Percentiles rank a stretch among this genome's conserved stretches.
phyloP scores from a whole-genome alignment of 2,113 vertebrate species.

The Pteruthius melanotis region DNA sequence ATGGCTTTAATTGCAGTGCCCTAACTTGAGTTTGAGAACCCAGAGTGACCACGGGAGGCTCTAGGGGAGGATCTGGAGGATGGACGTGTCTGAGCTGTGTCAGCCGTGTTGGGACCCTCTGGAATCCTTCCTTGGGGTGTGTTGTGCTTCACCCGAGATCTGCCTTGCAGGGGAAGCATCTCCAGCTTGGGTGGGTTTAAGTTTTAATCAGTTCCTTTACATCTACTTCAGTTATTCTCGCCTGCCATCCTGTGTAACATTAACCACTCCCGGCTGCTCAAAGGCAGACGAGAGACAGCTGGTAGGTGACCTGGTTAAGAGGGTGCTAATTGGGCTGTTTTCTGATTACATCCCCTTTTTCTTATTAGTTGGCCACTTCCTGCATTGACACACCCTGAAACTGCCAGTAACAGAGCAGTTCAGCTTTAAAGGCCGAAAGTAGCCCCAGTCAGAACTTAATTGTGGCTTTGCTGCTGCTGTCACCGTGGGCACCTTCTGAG shows the following conservation, averaged over 20 bases:
- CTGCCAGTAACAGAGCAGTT: fast-evolving
- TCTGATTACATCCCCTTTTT: neutral
- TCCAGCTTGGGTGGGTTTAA: neutral
- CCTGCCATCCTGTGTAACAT: neutral
- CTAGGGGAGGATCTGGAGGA: neutral
- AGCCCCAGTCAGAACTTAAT: fast-evolving
- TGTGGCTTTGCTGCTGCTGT: neutral
- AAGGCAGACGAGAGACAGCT: neutral
- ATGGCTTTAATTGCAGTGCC: neutral
- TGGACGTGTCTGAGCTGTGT: neutral
- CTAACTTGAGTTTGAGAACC: neutral
- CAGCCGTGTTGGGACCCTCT: fast-evolving
- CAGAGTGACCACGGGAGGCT: fast-evolving
- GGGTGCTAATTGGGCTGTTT: neutral
- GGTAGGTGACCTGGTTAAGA: neutral
- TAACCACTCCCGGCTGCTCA: neutral
- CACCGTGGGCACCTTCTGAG: fast-evolving
- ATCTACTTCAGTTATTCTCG: neutral
- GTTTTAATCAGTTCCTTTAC: neutral
- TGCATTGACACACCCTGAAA: neutral
- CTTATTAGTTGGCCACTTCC: neutral
- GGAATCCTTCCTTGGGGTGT: neutral
- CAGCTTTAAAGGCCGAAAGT: fast-evolving
- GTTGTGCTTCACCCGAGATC: neutral
- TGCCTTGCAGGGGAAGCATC: neutral